A percentile compares a stretch with the other conserved stretches of the same genome.
Conservation (phyloP, 2,797 vertebrate genomes). For the Microchirus variegatus region DNA sequence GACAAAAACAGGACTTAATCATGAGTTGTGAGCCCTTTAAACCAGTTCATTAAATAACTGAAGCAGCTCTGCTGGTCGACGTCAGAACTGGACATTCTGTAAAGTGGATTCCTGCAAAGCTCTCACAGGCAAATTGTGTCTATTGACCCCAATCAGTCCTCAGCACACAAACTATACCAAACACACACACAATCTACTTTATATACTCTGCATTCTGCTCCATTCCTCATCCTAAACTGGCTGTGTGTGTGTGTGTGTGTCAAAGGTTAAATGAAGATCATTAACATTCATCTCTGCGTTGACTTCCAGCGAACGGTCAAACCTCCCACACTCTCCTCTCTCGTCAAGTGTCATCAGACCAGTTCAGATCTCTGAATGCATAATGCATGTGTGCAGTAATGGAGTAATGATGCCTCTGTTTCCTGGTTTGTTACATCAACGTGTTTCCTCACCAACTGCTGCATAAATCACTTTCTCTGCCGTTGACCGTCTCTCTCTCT, state of each 20-base stretch:
- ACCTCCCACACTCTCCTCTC: constrained; percentile 48
- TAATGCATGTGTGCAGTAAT: constrained; percentile 65
- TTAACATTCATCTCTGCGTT: constrained; percentile 71
- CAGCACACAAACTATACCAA: constrained; percentile 5
- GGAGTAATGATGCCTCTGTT: constrained; percentile 24
- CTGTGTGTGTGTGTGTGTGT: constrained; percentile 13
- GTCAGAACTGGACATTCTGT: too few relatives aligned
- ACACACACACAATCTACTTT: constrained; percentile 35
- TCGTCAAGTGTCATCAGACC: constrained; percentile 48
- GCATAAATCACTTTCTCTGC: constrained; percentile 31
- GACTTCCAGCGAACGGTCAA: constrained; percentile 44
- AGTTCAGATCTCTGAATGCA: constrained; percentile 52
- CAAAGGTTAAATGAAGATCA: constrained; percentile 69
- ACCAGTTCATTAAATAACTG: too few relatives aligned
- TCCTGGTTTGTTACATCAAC: constrained; percentile 26
- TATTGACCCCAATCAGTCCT: constrained; percentile 60
- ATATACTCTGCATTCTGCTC: constrained; percentile 48
- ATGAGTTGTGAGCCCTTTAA: too few relatives aligned
- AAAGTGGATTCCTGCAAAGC: constrained; percentile 17
- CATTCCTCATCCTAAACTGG: constrained; percentile 53
- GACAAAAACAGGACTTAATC: too few relatives aligned
- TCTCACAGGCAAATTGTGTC: constrained; percentile 54
- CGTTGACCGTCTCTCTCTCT: constrained; percentile 6
- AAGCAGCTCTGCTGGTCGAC: too few relatives aligned
- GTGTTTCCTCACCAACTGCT: too few relatives aligned